Conservation (phyloP, 2,113 vertebrate genomes). For the Papio anubis region DNA sequence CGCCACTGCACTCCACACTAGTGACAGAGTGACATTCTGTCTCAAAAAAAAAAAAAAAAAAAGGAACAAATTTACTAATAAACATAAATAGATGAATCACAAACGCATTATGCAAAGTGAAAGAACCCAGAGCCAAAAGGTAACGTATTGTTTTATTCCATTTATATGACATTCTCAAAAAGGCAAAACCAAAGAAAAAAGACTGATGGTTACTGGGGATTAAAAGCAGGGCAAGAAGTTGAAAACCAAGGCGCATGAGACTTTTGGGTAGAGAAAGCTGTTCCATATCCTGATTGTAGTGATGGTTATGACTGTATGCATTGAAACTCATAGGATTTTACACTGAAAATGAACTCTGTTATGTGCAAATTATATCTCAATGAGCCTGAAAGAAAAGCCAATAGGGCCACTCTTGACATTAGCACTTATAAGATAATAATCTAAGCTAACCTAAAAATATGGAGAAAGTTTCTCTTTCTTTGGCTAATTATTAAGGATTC, state of each 20-base stretch:
- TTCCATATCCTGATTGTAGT: not conserved
- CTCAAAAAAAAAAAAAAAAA: no score
- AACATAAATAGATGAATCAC: not conserved
- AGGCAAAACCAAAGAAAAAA: not conserved
- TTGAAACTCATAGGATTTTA: not conserved
- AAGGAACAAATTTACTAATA: no score
- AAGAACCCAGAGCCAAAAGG: not conserved
- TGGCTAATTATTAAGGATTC: constrained; percentile 39
- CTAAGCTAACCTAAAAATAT: not conserved
- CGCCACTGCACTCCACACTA: no score
- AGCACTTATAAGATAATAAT: not conserved
- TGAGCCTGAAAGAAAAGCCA: not conserved
- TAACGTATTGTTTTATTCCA: not conserved
- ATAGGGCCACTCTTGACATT: not conserved
- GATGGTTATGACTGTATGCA: not conserved
- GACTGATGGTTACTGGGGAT: not conserved
- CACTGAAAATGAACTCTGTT: not conserved
- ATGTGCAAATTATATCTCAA: not conserved
- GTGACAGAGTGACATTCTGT: no score
- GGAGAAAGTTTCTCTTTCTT: not conserved
- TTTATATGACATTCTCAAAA: not conserved
- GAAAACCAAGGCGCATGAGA: not conserved
- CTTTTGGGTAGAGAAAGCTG: not conserved
- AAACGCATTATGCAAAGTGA: not conserved
- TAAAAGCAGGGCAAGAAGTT: not conserved